Evolutionary conservation across 2,113 vertebrate genomes (phyloP), one percentile per base, ranked within the genome.

Genomic region (Tylochromis polylepis): DNA sequence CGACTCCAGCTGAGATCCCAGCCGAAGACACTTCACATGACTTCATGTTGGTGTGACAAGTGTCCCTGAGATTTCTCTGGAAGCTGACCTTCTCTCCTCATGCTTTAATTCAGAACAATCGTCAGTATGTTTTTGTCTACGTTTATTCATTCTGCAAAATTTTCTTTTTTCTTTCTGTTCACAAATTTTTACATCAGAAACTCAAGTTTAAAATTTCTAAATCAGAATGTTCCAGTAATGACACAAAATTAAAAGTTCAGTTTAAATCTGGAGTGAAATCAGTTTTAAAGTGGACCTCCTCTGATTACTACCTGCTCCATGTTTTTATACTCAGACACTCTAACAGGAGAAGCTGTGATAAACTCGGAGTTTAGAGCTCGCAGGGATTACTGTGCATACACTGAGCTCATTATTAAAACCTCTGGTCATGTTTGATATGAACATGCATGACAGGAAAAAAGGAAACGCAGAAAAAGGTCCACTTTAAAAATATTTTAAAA

Each of bases 191-290:
- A 11, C 41, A 31, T 49, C 70, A 77, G 1, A 77, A 77, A n/a
- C 70, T 31, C 43, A 0, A 31, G 46, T 77, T 53, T 31, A 5
- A 53, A 18, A 77, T 31, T 51, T 53, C 16, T 77, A 1, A 65
- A 51, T 77, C 72, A 14, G 7, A 51, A 53, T 8, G 4, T 51
- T 51, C 2, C 51, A 0, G 0, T 51, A 16, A 51, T 77, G 43
- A 51, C 16, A 51, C 16, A 0, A 75, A 51, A 31, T 51, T 51
- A 8, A 24, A 49, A 29, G 22, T 27, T 49, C 0, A 27, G 22
- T 5, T 77, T 8, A 31, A 77, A 29, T 75, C 0, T 27, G 22
- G 3, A 18, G 41, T 18, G 67, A 16, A 72, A 75, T 75, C 43
- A 20, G 16, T 77, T 51, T 31, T 77, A 77, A 46, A 51, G 72